These are phyloP conservation scores for Neolamprologus modestus DNA, from an alignment of 2,113 vertebrate species.

Conservation along the genomic window DNA sequence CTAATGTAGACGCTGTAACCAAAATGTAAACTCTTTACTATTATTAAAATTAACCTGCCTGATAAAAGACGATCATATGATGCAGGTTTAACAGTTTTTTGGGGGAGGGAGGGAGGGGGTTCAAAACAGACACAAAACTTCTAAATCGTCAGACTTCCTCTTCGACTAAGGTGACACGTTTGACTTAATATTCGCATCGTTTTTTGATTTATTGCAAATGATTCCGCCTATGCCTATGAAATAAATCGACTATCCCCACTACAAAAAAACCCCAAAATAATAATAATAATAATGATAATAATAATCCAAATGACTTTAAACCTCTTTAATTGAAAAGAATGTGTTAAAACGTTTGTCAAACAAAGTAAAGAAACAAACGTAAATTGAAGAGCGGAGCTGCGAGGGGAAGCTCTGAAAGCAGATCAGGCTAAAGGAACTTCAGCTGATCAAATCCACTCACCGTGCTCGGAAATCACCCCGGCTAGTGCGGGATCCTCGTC, in stretches of 20 bases:
- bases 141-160: background rate
- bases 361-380: background rate
- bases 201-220: background rate
- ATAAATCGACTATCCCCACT: background rate
- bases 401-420: background rate
- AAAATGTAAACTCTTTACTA: background rate
- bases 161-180: background rate
- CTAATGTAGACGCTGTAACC: background rate
- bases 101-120: background rate
- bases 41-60: background rate
- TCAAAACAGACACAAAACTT: background rate
- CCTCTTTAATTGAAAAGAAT: background rate
- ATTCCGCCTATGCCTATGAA: background rate
- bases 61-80: background rate
- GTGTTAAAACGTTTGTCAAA: background rate
- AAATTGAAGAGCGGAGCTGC: background rate
- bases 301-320: background rate
- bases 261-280: background rate
- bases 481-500: slow-evolving; percentile 86
- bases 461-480: slow-evolving; percentile 86
- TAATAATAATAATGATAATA: background rate
- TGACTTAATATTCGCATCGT: background rate
- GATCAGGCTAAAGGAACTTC: background rate
- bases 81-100: background rate
- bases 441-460: slow-evolving; percentile 71